Evolutionary conservation across 2,113 vertebrate species (phyloP), one percentile per base, ranked within the genome.

Genomic region (Suncus etruscus): DNA sequence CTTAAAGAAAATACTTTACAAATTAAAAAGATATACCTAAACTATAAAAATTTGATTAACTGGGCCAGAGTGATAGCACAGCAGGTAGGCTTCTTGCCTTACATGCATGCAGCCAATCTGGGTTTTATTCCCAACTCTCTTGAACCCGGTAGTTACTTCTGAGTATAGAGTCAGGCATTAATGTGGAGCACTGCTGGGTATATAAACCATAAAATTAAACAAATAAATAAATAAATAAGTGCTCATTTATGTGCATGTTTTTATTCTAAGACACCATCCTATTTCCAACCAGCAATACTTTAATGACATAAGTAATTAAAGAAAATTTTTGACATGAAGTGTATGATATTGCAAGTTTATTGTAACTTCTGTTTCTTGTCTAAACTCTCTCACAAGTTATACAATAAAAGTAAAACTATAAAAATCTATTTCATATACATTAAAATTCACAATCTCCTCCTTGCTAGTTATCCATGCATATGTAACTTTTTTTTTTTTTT

Each of bases 1-100:
- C 90, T 92, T 47, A 47, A 75, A 83, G 76, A 94, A 97, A 90
- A 86, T 90, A 92, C 84, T 95, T 92, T 84, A 86, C 72, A 93
- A 93, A 93, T 93, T 79, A 75, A 58, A 90, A 83, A 93, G 91
- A 78, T 76, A 80, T 77, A 84, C 39, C 45, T 77, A 89, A 91
- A 81, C 76, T 58, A 63, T 94, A 94, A 87, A 75, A 69, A 86
- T 86, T 78, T 91, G 27, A 51, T 84, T 89, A 93, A 89, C 76
- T 89, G 54, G 54, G 58, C 58, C 18, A 61, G 58, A 61, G 18
- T 61, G 58, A 61, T 61, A 61, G 18, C 15, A 61, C 18, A 61
- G 18, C 18, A 20, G 18, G 16, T 61, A 61, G 58, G 58, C 16
- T 16, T 7, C 7, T 22, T 61, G 58, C 58, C 58, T 61, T 61